Percentiles rank a stretch among this genome's conserved stretches.
Conservation (phyloP, 2,113 vertebrate species). For the Herpetotheres cachinnans region DNA sequence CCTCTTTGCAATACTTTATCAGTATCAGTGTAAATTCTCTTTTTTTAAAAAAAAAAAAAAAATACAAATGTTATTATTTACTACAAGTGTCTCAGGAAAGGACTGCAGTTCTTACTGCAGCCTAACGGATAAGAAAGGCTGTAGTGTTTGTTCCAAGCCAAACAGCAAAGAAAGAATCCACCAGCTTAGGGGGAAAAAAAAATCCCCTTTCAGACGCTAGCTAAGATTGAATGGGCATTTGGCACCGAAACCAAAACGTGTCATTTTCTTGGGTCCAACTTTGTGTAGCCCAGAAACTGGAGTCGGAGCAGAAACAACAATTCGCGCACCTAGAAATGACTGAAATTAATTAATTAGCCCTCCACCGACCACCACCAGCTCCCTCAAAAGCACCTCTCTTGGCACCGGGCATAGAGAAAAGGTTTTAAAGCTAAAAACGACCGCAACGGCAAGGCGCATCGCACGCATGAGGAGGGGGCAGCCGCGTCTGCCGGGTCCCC, state of each 20-base stretch:
- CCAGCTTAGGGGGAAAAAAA: rapidly evolving
- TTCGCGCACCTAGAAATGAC: neutral
- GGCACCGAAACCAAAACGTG: neutral
- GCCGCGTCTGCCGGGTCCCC: rapidly evolving
- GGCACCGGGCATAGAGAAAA: neutral
- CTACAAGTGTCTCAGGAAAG: neutral
- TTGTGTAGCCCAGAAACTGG: neutral
- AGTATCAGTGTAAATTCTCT: neutral
- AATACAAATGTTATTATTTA: neutral
- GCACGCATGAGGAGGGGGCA: neutral
- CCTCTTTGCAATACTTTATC: neutral
- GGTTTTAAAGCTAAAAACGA: neutral
- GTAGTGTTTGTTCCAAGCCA: neutral
- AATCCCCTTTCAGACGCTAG: neutral
- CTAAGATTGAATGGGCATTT: neutral
- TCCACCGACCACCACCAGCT: neutral
- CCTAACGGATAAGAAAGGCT: neutral
- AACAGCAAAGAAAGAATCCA: neutral
- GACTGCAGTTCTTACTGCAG: conserved; percentile 20
- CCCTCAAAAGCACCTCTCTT: neutral
- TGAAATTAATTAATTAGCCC: neutral
- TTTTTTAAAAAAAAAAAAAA: neutral
- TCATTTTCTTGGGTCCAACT: neutral
- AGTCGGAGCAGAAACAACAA: neutral
- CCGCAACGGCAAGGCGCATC: neutral